phyloP scores from a whole-genome alignment of 2,888 invertebrate species.

The Andrena bicolor region DNA sequence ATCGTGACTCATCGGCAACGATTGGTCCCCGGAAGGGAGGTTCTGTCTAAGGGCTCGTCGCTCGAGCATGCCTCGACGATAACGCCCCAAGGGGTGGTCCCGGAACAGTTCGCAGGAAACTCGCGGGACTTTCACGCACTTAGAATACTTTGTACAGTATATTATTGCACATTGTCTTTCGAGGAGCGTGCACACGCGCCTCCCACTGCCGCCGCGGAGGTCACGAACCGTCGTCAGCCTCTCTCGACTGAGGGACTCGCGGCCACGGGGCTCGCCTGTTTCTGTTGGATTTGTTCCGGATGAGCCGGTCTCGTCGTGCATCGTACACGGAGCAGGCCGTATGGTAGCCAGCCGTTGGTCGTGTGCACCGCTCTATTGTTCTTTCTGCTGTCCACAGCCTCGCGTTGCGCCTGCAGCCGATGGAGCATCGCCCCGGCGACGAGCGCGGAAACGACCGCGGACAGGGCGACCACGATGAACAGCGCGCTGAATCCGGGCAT shows the following conservation, averaged over 20 bases:
- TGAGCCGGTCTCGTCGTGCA: conserved; percentile 76
- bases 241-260: conserved; percentile 73
- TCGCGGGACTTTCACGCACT: conserved; percentile 71
- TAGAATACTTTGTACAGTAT: conserved; percentile 83
- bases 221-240: conserved; percentile 70
- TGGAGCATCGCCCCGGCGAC: conserved; percentile 94
- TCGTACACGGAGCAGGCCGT: conserved; percentile 80
- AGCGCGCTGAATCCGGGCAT: conserved; percentile 95
- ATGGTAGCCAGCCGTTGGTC: conserved; percentile 81
- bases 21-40: conserved; percentile 1
- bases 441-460: conserved; percentile 94
- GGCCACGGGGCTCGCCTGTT: conserved; percentile 57
- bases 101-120: conserved; percentile 18
- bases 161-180: conserved; percentile 83
- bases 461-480: conserved; percentile 94
- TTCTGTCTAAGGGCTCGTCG: conserved; percentile 1
- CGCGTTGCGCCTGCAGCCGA: conserved; percentile 91
- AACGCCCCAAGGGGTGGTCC: conserved; percentile 11
- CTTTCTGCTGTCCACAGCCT: conserved; percentile 85
- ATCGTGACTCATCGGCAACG: conserved; percentile 5
- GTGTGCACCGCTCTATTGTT: conserved; percentile 75
- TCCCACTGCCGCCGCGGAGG: conserved; percentile 24
- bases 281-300: conserved; percentile 64
- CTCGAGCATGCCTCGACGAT: not conserved
- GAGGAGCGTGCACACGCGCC: conserved; percentile 32